Evolutionary conservation across 1,140 invertebrate genomes (phyloP).

Genomic region (Drosophila ogumai): DNA sequence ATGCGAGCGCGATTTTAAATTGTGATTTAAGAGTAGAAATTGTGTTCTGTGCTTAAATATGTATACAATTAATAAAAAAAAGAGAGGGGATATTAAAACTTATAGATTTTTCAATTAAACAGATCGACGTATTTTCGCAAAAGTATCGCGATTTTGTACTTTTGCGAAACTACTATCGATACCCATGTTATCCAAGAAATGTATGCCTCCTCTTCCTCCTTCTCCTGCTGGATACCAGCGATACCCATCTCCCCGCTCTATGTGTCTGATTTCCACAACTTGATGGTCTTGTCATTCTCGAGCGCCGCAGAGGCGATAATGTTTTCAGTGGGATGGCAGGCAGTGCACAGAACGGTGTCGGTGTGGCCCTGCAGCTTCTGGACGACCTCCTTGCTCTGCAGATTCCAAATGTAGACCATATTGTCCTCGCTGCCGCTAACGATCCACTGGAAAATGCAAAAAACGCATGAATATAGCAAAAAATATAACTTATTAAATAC

Average conservation of each 20-base stretch:
- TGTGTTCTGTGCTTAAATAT: slow-evolving; percentile 19
- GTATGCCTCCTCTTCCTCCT: slow-evolving; percentile 16
- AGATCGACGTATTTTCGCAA: not conserved
- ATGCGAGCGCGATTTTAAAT: slow-evolving; percentile 29
- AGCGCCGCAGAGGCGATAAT: slow-evolving; percentile 99
- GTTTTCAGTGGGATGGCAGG: slow-evolving; percentile 99
- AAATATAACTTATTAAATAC: too few relatives aligned
- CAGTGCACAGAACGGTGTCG: slow-evolving; percentile 98
- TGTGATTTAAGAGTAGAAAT: slow-evolving; percentile 12
- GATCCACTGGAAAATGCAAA: slow-evolving; percentile 92
- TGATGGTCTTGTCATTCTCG: slow-evolving; percentile 99
- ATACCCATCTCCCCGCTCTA: slow-evolving; percentile 86
- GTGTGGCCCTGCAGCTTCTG: slow-evolving; percentile 98
- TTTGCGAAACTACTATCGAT: not conserved
- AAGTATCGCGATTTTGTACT: not conserved
- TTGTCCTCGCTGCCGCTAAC: slow-evolving; percentile 99
- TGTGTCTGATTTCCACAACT: slow-evolving; percentile 99
- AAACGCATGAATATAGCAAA: not conserved
- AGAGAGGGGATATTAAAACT: slow-evolving; percentile 13
- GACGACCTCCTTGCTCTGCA: slow-evolving; percentile 99
- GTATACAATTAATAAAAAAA: slow-evolving; percentile 27
- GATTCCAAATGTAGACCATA: slow-evolving; percentile 99
- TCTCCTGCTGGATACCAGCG: slow-evolving; percentile 57
- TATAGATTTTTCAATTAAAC: slow-evolving; percentile 14
- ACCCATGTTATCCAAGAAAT: slow-evolving; percentile 41